Percentiles rank a stretch among this genome's conserved stretches.
These are phyloP conservation scores for Neolamprologus cancellatus DNA, from an alignment of 2,113 vertebrate species.

Conservation along the genomic window DNA sequence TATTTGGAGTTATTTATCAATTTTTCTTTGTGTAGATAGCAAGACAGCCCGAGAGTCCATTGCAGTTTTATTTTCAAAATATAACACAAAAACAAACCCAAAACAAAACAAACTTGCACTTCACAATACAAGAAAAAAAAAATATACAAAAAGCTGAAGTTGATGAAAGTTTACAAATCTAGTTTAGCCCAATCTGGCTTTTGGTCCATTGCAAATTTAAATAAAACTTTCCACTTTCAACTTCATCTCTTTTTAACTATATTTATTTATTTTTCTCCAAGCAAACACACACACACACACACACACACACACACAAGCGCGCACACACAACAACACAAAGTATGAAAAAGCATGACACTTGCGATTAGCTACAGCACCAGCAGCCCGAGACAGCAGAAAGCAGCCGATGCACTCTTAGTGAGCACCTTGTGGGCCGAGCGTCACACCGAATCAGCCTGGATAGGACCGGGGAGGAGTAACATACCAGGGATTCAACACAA, in stretches of 20 bases:
- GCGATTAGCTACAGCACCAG: constrained; percentile 36
- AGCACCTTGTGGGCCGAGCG: constrained; percentile 5
- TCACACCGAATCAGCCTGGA: constrained; percentile 32
- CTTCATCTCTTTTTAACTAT: not conserved
- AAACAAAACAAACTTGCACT: not conserved
- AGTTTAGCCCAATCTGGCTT: not conserved
- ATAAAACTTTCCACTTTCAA: not conserved
- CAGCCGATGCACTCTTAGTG: not conserved
- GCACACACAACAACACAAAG: not conserved
- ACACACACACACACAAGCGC: not conserved
- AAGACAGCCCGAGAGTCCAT: accelerated
- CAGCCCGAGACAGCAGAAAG: constrained; percentile 33
- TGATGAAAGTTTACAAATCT: not conserved
- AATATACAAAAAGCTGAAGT: not conserved
- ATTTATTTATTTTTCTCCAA: not conserved
- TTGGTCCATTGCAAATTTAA: not conserved
- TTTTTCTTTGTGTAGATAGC: not conserved
- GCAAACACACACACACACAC: not conserved
- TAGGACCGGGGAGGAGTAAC: constrained; percentile 5
- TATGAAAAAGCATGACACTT: constrained; percentile 16
- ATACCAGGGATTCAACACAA: constrained; percentile 6
- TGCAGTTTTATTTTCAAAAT: not conserved
- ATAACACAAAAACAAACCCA: not conserved
- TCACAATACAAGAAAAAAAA: not conserved
- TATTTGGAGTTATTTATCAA: not conserved